phyloP scores from a whole-genome alignment of 2,888 invertebrate genomes.

The Dendrolimus houi region DNA sequence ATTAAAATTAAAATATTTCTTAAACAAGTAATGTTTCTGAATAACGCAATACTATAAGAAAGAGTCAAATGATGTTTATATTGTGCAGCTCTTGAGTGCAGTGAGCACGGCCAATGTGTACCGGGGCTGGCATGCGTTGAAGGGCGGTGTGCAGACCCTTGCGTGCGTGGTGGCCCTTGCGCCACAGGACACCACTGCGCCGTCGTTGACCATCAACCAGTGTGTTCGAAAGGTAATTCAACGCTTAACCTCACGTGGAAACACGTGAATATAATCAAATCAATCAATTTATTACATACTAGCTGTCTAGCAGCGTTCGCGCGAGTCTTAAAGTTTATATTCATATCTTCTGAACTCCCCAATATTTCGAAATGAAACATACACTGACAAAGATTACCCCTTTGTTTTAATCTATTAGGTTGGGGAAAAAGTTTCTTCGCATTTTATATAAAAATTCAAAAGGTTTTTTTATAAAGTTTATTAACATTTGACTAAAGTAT shows the following conservation, averaged over 20 bases:
- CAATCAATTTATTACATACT: neutral
- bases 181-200: constrained; percentile 85
- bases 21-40: no score
- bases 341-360: no score
- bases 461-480: no score
- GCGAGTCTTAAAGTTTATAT: no score
- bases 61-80: constrained; percentile 11
- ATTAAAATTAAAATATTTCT: no score
- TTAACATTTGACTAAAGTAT: no score
- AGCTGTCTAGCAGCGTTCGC: neutral
- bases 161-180: constrained; percentile 84
- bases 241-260: neutral
- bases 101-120: constrained; percentile 87
- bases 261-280: neutral
- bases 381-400: no score
- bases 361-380: no score
- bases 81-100: constrained; percentile 85
- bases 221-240: constrained; percentile 83
- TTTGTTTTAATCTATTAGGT: no score
- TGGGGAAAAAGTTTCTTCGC: no score
- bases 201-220: constrained; percentile 88
- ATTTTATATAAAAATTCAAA: no score
- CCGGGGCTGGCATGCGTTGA: constrained; percentile 86
- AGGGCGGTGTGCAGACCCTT: constrained; percentile 88
- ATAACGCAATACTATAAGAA: constrained; percentile 3